Evolutionary conservation across 1,140 invertebrate species (phyloP).

Genomic region (Anadara kagoshimensis): DNA sequence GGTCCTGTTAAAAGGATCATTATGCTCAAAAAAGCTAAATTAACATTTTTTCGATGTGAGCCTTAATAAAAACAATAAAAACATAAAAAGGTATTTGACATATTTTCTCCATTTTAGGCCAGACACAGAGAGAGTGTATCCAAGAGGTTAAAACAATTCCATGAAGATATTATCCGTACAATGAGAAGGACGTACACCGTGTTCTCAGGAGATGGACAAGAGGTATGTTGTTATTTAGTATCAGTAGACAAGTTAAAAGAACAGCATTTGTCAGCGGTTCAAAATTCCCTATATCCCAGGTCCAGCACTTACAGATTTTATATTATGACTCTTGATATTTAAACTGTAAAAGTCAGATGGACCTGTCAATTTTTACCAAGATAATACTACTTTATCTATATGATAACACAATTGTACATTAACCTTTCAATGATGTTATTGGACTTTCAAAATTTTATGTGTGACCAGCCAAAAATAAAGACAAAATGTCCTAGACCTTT

Average conservation of each 20-base stretch:
- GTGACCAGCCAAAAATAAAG: not conserved
- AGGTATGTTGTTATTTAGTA: constrained; percentile 51
- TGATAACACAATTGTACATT: too few species aligned
- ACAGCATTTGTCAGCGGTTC: not conserved
- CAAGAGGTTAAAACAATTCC: constrained; percentile 63
- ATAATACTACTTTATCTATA: too few species aligned
- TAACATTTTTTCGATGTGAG: too few species aligned
- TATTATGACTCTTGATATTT: too few species aligned
- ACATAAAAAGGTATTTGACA: too few species aligned
- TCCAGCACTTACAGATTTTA: not conserved
- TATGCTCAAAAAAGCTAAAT: too few species aligned
- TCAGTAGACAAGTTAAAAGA: not conserved
- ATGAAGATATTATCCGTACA: constrained; percentile 68
- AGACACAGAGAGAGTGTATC: constrained; percentile 64
- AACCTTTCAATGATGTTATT: too few species aligned
- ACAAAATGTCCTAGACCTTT: not conserved
- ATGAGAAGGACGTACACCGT: constrained; percentile 73
- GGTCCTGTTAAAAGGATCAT: too few species aligned
- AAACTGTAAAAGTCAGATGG: too few species aligned
- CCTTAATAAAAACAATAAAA: too few species aligned
- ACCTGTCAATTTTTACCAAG: too few species aligned
- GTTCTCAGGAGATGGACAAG: constrained; percentile 73
- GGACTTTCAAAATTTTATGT: not conserved
- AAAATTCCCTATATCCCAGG: too few species aligned
- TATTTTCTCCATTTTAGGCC: constrained; percentile 39